Conservation (phyloP, 2,797 vertebrate genomes). For the Tachyglossus aculeatus region DNA sequence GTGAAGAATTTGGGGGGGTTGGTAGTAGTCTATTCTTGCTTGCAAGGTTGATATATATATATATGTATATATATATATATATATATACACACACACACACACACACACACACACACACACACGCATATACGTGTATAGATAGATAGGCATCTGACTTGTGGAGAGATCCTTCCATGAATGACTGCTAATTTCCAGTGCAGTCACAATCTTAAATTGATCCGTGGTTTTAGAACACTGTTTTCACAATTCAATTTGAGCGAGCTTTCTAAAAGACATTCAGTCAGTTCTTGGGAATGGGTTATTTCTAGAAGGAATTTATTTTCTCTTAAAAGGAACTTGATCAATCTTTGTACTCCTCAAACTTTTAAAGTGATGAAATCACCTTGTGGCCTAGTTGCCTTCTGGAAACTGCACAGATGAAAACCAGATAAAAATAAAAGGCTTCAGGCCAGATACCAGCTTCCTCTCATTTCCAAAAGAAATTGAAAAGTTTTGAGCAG, state of each 20-base stretch:
- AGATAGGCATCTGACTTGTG: too few species aligned
- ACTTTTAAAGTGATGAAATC: constrained; percentile 46
- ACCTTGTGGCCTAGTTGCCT: neutral
- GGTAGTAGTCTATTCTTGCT: too few species aligned
- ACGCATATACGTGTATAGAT: too few species aligned
- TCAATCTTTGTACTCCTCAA: constrained; percentile 48
- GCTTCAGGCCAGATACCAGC: neutral
- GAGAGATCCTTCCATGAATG: neutral
- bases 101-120: too few species aligned
- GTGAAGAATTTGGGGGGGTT: too few species aligned
- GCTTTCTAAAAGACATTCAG: constrained; percentile 21
- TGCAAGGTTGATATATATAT: too few species aligned
- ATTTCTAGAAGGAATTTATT: constrained; percentile 22
- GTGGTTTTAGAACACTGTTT: too few species aligned
- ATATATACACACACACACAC: too few species aligned
- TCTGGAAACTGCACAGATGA: constrained; percentile 30
- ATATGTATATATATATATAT: too few species aligned
- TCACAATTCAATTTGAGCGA: constrained; percentile 17
- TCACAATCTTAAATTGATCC: neutral
- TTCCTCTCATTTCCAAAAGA: constrained; percentile 14
- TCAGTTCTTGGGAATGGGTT: constrained; percentile 4
- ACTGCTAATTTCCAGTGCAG: neutral
- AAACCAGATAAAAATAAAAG: constrained; percentile 47
- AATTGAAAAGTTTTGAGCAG: constrained; percentile 12
- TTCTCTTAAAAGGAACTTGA: constrained; percentile 47